These are phyloP conservation scores for Danionella cerebrum DNA, from an alignment of 2,113 vertebrate species.

Conservation along the genomic window DNA sequence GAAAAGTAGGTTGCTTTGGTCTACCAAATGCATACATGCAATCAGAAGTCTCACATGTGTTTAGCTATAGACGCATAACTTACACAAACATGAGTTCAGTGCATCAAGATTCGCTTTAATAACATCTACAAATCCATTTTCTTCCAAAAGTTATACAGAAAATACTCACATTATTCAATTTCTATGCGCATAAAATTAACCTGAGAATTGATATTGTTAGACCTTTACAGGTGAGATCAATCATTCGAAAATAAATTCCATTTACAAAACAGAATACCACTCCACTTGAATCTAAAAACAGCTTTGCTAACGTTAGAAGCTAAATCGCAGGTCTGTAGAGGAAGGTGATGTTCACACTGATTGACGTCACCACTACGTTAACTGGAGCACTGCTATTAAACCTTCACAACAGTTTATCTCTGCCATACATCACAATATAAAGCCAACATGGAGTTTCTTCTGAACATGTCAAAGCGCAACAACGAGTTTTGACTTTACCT, in stretches of 20 bases:
- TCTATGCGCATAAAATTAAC: constrained; percentile 61
- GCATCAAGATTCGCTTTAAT: constrained; percentile 51
- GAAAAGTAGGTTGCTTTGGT: too few relatives aligned
- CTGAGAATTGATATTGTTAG: constrained; percentile 64
- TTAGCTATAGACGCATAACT: background rate
- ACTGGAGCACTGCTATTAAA: constrained; percentile 44
- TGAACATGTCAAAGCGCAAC: constrained; percentile 46
- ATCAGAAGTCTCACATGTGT: background rate
- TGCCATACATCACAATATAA: constrained; percentile 31
- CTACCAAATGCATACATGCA: too few relatives aligned
- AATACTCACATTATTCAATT: constrained; percentile 61
- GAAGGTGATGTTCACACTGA: constrained; percentile 23
- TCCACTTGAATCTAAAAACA: constrained; percentile 10
- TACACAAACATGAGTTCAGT: background rate
- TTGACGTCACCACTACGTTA: constrained; percentile 32
- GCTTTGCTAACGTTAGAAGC: constrained; percentile 9
- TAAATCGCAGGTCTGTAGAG: constrained; percentile 12
- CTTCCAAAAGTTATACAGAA: constrained; percentile 57
- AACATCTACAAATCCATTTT: constrained; percentile 61
- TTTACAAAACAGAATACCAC: constrained; percentile 8
- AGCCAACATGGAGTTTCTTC: constrained; percentile 43
- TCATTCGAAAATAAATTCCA: constrained; percentile 14
- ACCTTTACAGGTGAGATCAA: constrained; percentile 42
- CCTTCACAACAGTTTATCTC: constrained; percentile 44
- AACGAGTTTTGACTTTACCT: constrained; percentile 30